Percentiles rank a stretch among this genome's conserved stretches.
phyloP scores from a whole-genome alignment of 2,113 vertebrate genomes.

The Tretioscincus oriximinensis region DNA sequence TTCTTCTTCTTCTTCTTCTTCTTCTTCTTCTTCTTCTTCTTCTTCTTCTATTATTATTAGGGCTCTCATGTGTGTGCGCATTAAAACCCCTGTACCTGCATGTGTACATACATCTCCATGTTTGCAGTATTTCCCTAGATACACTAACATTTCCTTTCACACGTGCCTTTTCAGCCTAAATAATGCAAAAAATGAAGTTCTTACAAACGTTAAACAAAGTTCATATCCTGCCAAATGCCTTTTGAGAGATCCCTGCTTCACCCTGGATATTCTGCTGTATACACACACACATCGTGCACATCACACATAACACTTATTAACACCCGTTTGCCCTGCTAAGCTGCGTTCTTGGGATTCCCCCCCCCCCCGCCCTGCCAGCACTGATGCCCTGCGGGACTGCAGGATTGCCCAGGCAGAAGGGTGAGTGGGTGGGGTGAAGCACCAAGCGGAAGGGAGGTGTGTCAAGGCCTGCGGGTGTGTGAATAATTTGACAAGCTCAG shows the following conservation, averaged over 20 bases:
- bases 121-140: not conserved
- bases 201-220: too few relatives aligned
- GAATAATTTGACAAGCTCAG: constrained; percentile 40
- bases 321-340: not conserved
- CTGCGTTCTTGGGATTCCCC: constrained; percentile 36
- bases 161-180: not conserved
- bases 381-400: not conserved
- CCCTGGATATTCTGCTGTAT: not conserved
- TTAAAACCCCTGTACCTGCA: not conserved
- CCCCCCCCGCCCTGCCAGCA: constrained; percentile 4
- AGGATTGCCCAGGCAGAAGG: constrained; percentile 56
- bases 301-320: constrained; percentile 7
- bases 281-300: not conserved
- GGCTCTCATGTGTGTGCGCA: not conserved
- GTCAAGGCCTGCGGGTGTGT: constrained; percentile 44
- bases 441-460: constrained; percentile 49
- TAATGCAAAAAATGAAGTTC: not conserved
- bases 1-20: too few relatives aligned
- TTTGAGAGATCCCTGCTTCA: not conserved
- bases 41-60: too few relatives aligned
- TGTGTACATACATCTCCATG: not conserved
- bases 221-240: not conserved
- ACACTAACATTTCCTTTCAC: not conserved
- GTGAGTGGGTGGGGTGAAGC: constrained; percentile 30
- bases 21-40: too few relatives aligned